Base-by-base conservation (phyloP, 2,888 invertebrate genomes). In the Leucophenga montana region DNA sequence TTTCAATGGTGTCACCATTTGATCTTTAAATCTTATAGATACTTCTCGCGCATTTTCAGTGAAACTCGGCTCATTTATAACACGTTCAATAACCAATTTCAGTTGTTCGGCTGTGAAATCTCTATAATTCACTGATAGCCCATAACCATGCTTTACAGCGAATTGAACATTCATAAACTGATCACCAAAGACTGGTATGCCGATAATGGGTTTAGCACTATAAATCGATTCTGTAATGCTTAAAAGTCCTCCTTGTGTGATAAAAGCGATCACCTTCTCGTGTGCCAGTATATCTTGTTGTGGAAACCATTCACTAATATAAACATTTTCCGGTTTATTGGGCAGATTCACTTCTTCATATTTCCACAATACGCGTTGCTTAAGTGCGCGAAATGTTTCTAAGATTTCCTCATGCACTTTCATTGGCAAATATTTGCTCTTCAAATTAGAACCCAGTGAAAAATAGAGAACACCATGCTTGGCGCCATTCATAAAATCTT, bases 161-260 rank as follows among this genome's bases (percentile, higher is more conserved):
- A 85, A 1, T 50, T n/a, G 16, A 50, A 87, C 78, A 77, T 88
- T 82, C 50, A 75, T 16, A 65, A 72, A 69, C 71, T 88, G 88
- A 76, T 88, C 88, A 39, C 75, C 83, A 66, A 85, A 83, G 22
- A 88, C 75, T 0, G 88, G 87, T n/a, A 89, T 77, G 1, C 87
- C 89, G 2, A 89, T 69, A 5, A 89, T 73, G 0, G 89, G 89
- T 6, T 88, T 87, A 8, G 84, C 89, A 70, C 86, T 83, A 76
- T 85, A 85, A 16, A 87, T 80, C 0, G 89, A 85, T 73, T 90
- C 90, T 44, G 88, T 87, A 2, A 88, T 85, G 48, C 90, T 88
- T 56, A 90, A 85, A 46, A 90, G 85, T 0, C 90, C 91, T 1
- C 90, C 90, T 79, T 91, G 91, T 0, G 90, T 90, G 67, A 91